Percentiles rank a stretch among this genome's conserved stretches.
phyloP scores from a whole-genome alignment of 2,797 vertebrate species.

The Myotis daubentonii region DNA sequence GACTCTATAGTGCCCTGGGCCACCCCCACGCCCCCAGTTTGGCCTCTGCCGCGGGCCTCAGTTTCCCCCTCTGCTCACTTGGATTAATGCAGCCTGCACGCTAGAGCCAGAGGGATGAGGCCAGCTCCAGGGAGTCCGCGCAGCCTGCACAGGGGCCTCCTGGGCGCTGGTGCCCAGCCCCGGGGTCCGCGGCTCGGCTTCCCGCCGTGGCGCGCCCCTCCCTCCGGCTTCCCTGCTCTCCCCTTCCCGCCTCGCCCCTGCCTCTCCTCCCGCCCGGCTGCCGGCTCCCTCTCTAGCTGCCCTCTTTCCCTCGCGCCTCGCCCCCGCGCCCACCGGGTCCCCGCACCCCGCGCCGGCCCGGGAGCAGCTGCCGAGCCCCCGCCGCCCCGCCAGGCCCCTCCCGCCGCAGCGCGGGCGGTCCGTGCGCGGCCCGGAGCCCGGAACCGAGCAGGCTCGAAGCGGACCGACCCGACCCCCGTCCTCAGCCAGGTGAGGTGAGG shows the following conservation, averaged over 20 bases:
- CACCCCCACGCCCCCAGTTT: not conserved
- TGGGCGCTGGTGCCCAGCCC: not conserved
- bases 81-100: not conserved
- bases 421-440: constrained; percentile 57
- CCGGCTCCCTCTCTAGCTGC: not conserved
- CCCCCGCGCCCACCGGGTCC: not conserved
- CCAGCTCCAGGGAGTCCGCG: not conserved
- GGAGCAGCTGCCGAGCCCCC: not conserved
- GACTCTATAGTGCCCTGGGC: not conserved
- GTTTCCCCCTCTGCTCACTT: constrained; percentile 49
- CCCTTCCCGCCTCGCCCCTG: not conserved
- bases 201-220: constrained; percentile 21
- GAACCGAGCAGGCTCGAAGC: not conserved
- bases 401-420: constrained; percentile 59
- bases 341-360: not conserved
- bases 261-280: not conserved
- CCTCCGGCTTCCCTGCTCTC: not conserved
- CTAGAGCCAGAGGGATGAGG: not conserved
- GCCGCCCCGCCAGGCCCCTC: constrained; percentile 40
- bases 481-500: constrained; percentile 77
- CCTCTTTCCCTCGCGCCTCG: constrained; percentile 2
- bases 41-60: not conserved
- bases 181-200: not conserved
- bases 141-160: not conserved
- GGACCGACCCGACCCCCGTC: not conserved